Conservation (phyloP, 92 coral and sea anemone species). For the Parazoanthus darwini region DNA sequence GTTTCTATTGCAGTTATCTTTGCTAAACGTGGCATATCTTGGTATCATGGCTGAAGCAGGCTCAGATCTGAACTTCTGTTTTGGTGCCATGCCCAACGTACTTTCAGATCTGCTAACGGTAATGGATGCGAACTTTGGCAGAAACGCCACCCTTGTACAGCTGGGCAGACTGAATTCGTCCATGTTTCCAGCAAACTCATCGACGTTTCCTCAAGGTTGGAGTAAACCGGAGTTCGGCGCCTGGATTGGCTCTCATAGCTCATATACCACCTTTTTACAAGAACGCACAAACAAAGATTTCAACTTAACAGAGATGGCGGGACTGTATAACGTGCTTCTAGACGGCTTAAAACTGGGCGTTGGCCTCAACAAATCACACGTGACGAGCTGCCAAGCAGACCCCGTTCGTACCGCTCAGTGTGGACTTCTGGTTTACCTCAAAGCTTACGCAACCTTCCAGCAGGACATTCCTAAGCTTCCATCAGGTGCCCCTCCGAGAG, state of each 20-base stretch:
- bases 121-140: slow-evolving; percentile 32
- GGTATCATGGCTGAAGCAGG: slow-evolving; percentile 61
- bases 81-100: slow-evolving; percentile 55
- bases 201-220: slow-evolving; percentile 2
- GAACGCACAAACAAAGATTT: slow-evolving; percentile 20
- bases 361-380: slow-evolving; percentile 25
- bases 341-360: slow-evolving; percentile 55
- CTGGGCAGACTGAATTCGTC: slow-evolving; percentile 51
- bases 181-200: not conserved
- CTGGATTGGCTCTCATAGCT: slow-evolving; percentile 51
- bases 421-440: slow-evolving; percentile 35
- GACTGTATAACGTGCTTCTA: slow-evolving; percentile 66
- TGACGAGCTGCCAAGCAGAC: not conserved
- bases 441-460: not conserved
- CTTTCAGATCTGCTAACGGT: slow-evolving; percentile 35
- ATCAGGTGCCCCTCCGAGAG: too few species aligned
- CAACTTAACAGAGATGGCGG: slow-evolving; percentile 62
- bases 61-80: slow-evolving; percentile 58
- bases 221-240: slow-evolving; percentile 76
- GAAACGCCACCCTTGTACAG: slow-evolving; percentile 40
- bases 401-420: slow-evolving; percentile 23
- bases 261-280: slow-evolving; percentile 17
- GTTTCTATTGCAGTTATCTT: slow-evolving; percentile 59
- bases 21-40: slow-evolving; percentile 76
- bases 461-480: not conserved